Evolutionary conservation across 2,797 vertebrate genomes (phyloP).

Genomic region (Liparis tanakae): DNA sequence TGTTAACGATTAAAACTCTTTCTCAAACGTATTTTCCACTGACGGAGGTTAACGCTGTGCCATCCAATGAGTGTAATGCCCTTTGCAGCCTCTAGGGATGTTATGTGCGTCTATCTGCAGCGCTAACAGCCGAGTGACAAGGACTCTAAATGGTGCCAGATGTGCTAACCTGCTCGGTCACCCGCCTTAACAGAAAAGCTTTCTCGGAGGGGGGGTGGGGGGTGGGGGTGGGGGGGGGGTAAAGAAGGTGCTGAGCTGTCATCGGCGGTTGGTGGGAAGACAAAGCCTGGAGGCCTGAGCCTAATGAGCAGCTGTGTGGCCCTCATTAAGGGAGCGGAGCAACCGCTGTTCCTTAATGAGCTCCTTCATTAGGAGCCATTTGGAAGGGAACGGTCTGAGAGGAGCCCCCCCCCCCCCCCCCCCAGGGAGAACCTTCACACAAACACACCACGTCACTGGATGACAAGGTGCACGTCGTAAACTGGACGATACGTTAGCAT

Average conservation of each 20-base stretch:
- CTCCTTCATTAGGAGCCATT: constrained; percentile 72
- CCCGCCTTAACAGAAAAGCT: constrained; percentile 6
- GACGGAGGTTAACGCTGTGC: not conserved
- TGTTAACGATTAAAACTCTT: not conserved
- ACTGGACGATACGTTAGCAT: no score
- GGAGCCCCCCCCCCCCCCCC: constrained; percentile 15
- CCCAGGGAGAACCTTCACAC: constrained; percentile 26
- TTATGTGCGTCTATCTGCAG: not conserved
- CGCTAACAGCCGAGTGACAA: constrained; percentile 17
- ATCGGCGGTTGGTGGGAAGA: constrained; percentile 51
- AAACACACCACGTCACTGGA: constrained; percentile 20
- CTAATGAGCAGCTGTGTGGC: constrained; percentile 71
- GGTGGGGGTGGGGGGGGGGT: constrained; percentile 11
- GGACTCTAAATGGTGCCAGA: constrained; percentile 19
- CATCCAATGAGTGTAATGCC: not conserved
- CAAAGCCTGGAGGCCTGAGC: constrained; percentile 58
- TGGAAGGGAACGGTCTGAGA: constrained; percentile 43
- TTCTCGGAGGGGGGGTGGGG: constrained; percentile 30
- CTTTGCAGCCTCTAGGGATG: not conserved
- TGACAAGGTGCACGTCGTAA: constrained; percentile 7
- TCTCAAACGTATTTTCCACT: not conserved
- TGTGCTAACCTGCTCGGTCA: constrained; percentile 21
- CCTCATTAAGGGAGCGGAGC: constrained; percentile 66
- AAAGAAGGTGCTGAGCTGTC: constrained; percentile 44
- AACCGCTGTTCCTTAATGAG: constrained; percentile 69